Evolutionary conservation across 2,888 invertebrate genomes (phyloP).

Genomic region (Tetanocera ferruginea): DNA sequence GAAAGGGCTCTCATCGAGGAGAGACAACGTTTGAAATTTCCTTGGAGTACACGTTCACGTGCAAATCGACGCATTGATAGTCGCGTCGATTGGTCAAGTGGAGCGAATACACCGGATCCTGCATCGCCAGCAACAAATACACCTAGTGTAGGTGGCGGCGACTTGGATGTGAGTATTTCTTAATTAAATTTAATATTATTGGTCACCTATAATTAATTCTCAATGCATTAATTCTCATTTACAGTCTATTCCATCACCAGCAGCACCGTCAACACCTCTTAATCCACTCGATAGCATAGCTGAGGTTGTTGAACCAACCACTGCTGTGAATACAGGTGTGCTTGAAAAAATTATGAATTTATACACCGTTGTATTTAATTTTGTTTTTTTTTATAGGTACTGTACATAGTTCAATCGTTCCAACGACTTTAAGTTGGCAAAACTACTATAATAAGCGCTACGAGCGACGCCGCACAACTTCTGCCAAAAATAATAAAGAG

Average conservation of each 20-base stretch:
- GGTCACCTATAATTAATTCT: neutral
- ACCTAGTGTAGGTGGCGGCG: constrained; percentile 59
- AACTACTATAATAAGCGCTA: constrained; percentile 54
- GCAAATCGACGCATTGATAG: constrained; percentile 78
- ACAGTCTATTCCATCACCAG: constrained; percentile 67
- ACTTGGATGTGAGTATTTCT: constrained; percentile 61
- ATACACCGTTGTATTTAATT: neutral
- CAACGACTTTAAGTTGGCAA: constrained; percentile 30
- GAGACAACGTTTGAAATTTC: constrained; percentile 75
- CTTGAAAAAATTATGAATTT: neutral
- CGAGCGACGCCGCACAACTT: constrained; percentile 68
- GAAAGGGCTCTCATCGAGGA: constrained; percentile 78
- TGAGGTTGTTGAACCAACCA: constrained; percentile 51
- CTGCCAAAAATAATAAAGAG: constrained; percentile 61
- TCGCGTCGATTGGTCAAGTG: constrained; percentile 76
- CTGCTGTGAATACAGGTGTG: constrained; percentile 45
- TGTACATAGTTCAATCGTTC: constrained; percentile 25
- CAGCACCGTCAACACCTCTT: constrained; percentile 59
- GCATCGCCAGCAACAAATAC: constrained; percentile 73
- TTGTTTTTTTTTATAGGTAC: constrained; percentile 30
- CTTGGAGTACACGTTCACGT: constrained; percentile 71
- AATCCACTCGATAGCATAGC: constrained; percentile 60
- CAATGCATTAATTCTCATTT: constrained; percentile 32
- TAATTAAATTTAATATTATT: neutral
- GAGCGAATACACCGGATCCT: constrained; percentile 82